phyloP scores from a whole-genome alignment of 2,113 vertebrate species.

The Tupaia chinensis region DNA sequence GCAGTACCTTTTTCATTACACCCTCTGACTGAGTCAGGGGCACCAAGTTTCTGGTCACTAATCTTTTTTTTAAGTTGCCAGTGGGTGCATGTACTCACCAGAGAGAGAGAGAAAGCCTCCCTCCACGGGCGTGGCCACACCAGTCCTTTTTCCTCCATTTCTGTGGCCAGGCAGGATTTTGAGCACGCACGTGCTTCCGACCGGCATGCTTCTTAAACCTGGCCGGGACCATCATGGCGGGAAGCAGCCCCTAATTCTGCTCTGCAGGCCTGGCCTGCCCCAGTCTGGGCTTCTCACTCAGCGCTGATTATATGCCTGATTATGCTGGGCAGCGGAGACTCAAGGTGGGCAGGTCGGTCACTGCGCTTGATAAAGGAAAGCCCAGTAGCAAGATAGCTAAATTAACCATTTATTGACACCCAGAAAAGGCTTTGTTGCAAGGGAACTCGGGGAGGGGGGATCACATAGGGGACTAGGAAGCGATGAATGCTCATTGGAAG shows the following conservation, averaged over 20 bases:
- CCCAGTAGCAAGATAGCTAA: not conserved
- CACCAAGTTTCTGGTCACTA: not conserved
- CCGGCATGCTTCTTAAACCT: too few species aligned
- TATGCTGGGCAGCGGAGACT: not conserved
- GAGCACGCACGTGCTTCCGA: too few species aligned
- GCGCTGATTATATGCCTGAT: not conserved
- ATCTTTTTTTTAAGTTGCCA: not conserved
- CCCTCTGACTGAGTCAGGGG: not conserved
- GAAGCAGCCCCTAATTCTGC: too few species aligned
- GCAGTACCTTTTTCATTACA: not conserved
- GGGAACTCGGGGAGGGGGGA: not conserved
- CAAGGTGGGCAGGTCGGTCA: not conserved
- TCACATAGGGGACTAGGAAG: not conserved
- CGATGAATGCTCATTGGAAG: not conserved
- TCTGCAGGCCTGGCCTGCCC: too few species aligned
- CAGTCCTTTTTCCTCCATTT: too few species aligned
- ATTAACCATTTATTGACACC: not conserved
- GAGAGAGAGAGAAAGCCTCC: too few species aligned
- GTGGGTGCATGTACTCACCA: too few species aligned
- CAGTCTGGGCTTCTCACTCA: not conserved
- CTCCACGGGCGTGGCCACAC: too few species aligned
- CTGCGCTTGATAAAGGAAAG: not conserved
- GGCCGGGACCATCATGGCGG: too few species aligned
- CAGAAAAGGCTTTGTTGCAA: not conserved
- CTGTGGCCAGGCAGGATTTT: too few species aligned